Base-by-base conservation (phyloP, 2,797 vertebrate genomes). In the Syngnathus acus region DNA sequence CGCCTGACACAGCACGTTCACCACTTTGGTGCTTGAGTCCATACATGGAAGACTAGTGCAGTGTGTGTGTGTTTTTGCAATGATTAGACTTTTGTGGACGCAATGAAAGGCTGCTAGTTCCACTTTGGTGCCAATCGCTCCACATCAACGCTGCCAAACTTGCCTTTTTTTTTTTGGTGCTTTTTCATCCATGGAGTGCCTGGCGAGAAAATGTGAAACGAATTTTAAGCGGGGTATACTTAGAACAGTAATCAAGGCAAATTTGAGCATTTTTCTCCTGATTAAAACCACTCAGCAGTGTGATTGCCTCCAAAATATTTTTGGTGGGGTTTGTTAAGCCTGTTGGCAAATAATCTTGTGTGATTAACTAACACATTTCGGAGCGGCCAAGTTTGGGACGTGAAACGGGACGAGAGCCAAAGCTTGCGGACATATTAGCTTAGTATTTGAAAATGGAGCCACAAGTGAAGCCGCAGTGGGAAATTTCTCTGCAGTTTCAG, bases 131-230 rank as follows among this genome's bases (percentile, higher is more conserved):
- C 78, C 79, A 82, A 54, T 42, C 9, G 68, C 60, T 16, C 6
- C 69, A 45, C 68, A 75, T 66, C 58, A 42, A 61, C 72, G 54
- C 74, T 79, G 79, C 81, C 82, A 87, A 75, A 59, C 37, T 19
- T 78, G 68, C 65, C 70, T 80, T 73, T 81, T 73, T 73, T 70
- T 78, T 17, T 1, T 42, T 1, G 45, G 68, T 76, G 67, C 65
- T 80, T 66, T 74, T 82, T 81, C 47, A 37, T 57, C 54, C 26
- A 69, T 64, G 43, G 26, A 47, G 68, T 73, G 72, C 84, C 73
- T 68, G 70, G 81, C 66, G 74, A 86, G 78, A 42, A 65, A 71
- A 55, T 72, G 73, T 87, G 85, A 87, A 68, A 76, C 43, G 83
- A 87, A 85, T 87, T 71, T 79, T 42, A 61, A 42, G n/a, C 59